A percentile compares a stretch with the other conserved stretches of the same genome.
phyloP scores from a whole-genome alignment of 2,113 vertebrate species.

The Talpa occidentalis region DNA sequence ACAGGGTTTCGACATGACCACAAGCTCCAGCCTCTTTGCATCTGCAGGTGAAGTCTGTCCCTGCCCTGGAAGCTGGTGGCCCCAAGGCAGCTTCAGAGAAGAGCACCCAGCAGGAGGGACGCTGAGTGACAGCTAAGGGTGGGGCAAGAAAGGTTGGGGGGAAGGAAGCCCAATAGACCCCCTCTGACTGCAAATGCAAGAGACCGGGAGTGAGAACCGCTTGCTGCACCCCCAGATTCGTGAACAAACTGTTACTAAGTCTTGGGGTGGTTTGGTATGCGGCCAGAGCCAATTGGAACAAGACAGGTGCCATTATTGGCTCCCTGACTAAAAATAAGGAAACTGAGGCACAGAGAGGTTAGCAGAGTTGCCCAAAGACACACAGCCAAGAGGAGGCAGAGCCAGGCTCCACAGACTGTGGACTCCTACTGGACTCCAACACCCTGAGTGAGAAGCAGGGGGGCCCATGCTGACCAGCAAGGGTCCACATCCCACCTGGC shows the following conservation, averaged over 20 bases:
- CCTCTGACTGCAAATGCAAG: rapidly evolving
- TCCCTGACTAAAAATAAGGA: neutral
- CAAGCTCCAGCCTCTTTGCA: neutral
- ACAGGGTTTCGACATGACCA: neutral
- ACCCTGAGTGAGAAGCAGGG: too few relatives aligned
- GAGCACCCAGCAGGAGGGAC: neutral
- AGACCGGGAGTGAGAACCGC: neutral
- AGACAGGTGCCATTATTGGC: rapidly evolving
- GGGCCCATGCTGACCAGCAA: neutral
- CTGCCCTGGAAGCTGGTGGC: too few relatives aligned
- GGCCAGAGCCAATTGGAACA: rapidly evolving
- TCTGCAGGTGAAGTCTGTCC: too few relatives aligned
- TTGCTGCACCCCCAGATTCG: rapidly evolving
- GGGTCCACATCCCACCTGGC: neutral
- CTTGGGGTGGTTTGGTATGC: neutral
- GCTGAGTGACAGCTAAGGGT: rapidly evolving
- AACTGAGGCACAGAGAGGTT: neutral
- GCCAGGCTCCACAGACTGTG: neutral
- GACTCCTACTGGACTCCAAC: too few relatives aligned
- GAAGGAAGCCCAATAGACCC: neutral
- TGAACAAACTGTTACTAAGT: too few relatives aligned
- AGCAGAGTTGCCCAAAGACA: neutral
- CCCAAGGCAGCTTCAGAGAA: too few relatives aligned
- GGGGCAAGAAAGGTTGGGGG: neutral
- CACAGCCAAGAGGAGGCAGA: neutral